These are phyloP conservation scores for Heliconius nattereri DNA, from an alignment of 1,140 invertebrate genomes.

Conservation along the genomic window DNA sequence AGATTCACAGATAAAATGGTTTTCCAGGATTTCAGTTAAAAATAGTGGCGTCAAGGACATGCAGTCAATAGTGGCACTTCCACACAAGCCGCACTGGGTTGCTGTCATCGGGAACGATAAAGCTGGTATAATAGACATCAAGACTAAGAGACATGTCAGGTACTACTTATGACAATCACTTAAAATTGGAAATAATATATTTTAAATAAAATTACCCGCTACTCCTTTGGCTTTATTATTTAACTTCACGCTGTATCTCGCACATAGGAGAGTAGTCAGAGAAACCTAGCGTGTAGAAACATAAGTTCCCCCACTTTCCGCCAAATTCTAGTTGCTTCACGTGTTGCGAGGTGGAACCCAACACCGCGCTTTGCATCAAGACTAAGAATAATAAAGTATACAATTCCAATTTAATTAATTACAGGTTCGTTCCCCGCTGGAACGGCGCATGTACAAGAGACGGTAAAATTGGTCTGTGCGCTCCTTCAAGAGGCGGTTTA, in stretches of 20 bases:
- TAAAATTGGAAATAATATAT: no score
- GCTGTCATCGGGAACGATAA: constrained; percentile 95
- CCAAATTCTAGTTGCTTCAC: no score
- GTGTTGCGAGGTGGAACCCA: no score
- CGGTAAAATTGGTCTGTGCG: constrained; percentile 95
- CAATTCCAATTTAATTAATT: constrained; percentile 1
- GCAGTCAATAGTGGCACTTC: constrained; percentile 87
- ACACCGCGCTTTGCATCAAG: not conserved
- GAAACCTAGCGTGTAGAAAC: no score
- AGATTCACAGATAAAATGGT: not conserved
- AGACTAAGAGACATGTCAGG: constrained; percentile 88
- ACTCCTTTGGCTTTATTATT: no score
- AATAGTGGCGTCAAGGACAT: constrained; percentile 80
- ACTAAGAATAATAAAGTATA: not conserved
- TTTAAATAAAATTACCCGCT: no score
- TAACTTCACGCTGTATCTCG: no score
- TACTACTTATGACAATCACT: constrained; percentile 51
- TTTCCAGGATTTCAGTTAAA: constrained; percentile 73
- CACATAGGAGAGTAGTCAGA: no score
- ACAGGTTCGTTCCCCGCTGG: constrained; percentile 87
- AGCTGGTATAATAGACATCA: constrained; percentile 92
- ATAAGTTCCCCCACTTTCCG: no score
- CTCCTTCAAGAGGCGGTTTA: constrained; percentile 95
- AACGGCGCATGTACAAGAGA: constrained; percentile 91
- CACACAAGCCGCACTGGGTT: constrained; percentile 90